Percentiles rank a stretch among this genome's conserved stretches.
Conservation (phyloP, 1,140 invertebrate species). For the Trialeurodes vaporariorum region DNA sequence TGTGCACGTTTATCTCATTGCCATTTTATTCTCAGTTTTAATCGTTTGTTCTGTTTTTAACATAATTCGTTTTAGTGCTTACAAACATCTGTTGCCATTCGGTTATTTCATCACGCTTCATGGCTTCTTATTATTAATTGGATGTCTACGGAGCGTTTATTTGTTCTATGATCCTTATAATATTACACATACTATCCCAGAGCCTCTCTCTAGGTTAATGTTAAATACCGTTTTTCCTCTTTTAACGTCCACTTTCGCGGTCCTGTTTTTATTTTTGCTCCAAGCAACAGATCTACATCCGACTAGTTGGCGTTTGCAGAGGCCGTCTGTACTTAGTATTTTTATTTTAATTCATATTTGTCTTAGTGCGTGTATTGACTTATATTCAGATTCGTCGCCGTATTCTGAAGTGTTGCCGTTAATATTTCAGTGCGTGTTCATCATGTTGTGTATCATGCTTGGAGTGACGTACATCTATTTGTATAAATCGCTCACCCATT, state of each 20-base stretch:
- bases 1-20: conserved; percentile 73
- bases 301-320: conserved; percentile 38
- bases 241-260: conserved; percentile 69
- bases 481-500: conserved; percentile 43
- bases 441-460: conserved; percentile 61
- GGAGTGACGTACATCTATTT: conserved; percentile 74
- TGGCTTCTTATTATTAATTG: conserved; percentile 63
- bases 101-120: conserved; percentile 76
- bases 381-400: conserved; percentile 41
- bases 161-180: conserved; percentile 85
- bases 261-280: conserved; percentile 70
- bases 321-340: conserved; percentile 49
- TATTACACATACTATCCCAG: conserved; percentile 57
- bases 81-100: conserved; percentile 62
- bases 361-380: conserved; percentile 62
- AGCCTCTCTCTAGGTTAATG: conserved; percentile 66
- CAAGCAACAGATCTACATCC: conserved; percentile 47
- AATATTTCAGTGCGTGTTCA: conserved; percentile 69
- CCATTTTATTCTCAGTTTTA: conserved; percentile 65
- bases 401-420: conserved; percentile 49
- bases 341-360: conserved; percentile 46
- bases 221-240: conserved; percentile 72
- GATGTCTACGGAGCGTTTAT: conserved; percentile 67
- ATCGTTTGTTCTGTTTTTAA: conserved; percentile 71
- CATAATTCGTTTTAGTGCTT: conserved; percentile 64